A percentile compares a stretch with the other conserved stretches of the same genome.
phyloP scores from a whole-genome alignment of 2,888 invertebrate genomes.

The Dexiosoma caninum region DNA sequence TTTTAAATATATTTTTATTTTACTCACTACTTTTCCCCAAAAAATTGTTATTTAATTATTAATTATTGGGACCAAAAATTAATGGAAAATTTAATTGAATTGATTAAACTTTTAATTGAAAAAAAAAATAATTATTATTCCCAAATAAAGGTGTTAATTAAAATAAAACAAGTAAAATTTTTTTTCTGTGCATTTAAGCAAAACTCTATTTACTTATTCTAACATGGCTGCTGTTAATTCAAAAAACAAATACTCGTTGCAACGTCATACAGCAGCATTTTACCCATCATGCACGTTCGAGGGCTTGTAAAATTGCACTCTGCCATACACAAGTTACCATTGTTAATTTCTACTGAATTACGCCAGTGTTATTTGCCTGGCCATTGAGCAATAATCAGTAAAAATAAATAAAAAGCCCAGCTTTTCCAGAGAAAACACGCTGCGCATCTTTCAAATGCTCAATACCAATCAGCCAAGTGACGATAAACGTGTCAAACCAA shows the following conservation, averaged over 20 bases:
- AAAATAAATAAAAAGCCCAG: slow-evolving; percentile 24
- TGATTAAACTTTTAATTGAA: too few relatives aligned
- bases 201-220: too few relatives aligned
- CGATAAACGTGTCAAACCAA: slow-evolving; percentile 58
- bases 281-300: not conserved
- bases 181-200: too few relatives aligned
- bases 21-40: too few relatives aligned
- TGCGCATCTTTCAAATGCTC: slow-evolving; percentile 32
- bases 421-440: slow-evolving; percentile 40
- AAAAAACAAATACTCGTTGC: not conserved
- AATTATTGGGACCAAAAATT: too few relatives aligned
- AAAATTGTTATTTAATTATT: too few relatives aligned
- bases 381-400: slow-evolving; percentile 15
- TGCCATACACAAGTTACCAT: not conserved
- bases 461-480: slow-evolving; percentile 57
- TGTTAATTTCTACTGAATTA: slow-evolving; percentile 55
- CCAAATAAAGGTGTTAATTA: too few relatives aligned
- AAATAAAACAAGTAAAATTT: too few relatives aligned
- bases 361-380: slow-evolving; percentile 38
- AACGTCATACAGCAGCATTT: not conserved
- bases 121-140: too few relatives aligned
- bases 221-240: too few relatives aligned
- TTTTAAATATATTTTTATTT: too few relatives aligned
- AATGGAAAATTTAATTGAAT: too few relatives aligned
- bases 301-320: not conserved